These are phyloP conservation scores for Cygnus olor DNA, from an alignment of 2,797 vertebrate genomes.

Conservation along the genomic window DNA sequence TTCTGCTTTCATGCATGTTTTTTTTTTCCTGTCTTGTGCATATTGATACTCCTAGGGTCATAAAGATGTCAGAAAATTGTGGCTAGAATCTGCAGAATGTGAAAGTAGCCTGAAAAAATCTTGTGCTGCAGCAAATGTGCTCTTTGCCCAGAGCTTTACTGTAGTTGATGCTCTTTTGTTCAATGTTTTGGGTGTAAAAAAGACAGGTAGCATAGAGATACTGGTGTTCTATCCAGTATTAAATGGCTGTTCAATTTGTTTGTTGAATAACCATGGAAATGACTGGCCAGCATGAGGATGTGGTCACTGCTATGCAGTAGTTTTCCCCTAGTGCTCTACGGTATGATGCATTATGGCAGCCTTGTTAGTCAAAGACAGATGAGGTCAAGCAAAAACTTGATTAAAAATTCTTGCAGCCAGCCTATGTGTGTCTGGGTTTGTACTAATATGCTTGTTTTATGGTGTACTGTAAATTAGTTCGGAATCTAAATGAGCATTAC, in stretches of 20 bases:
- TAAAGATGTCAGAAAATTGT: rapidly evolving
- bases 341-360: neutral
- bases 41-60: neutral
- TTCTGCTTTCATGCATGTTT: neutral
- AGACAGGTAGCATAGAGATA: neutral
- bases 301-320: neutral
- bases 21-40: neutral
- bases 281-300: neutral
- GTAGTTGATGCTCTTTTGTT: no score
- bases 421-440: rapidly evolving
- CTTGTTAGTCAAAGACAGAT: neutral
- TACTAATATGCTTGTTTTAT: neutral
- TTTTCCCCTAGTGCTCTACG: neutral
- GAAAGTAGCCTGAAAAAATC: neutral
- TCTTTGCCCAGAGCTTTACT: rapidly evolving
- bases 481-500: neutral
- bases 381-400: neutral
- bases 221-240: neutral
- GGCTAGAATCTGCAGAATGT: neutral
- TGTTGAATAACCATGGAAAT: neutral
- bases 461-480: neutral
- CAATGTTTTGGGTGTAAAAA: neutral
- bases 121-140: neutral
- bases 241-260: neutral
- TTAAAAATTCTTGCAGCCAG: neutral